Conservation (phyloP, 2,113 vertebrate genomes). For the Laticauda laticaudata region DNA sequence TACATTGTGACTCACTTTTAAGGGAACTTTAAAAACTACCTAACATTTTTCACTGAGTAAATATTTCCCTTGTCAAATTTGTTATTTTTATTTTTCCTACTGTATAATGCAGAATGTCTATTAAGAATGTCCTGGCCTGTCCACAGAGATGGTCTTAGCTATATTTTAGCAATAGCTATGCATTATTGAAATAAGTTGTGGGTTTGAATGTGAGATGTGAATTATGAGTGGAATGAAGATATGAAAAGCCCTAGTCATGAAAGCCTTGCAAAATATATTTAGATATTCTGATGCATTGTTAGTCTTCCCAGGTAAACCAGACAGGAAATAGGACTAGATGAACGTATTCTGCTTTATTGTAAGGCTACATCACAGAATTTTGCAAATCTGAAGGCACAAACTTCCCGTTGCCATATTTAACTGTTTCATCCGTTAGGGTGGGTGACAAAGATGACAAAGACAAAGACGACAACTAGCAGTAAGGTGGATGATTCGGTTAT, state of each 20-base stretch:
- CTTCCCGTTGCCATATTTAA: background rate
- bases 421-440: background rate
- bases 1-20: background rate
- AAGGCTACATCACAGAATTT: background rate
- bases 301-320: background rate
- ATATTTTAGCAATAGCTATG: background rate
- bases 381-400: background rate
- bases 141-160: background rate
- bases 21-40: background rate
- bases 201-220: background rate
- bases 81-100: background rate
- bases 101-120: background rate
- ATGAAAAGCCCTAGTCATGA: background rate
- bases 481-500: background rate
- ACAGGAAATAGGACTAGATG: background rate
- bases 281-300: background rate
- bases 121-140: too few species aligned
- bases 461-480: too few species aligned
- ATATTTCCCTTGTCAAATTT: background rate
- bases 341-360: background rate
- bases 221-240: background rate
- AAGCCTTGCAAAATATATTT: background rate
- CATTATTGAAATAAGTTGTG: background rate
- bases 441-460: too few species aligned
- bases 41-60: background rate